Base-by-base conservation (phyloP, 1,140 invertebrate species). In the Zaprionus inermis region DNA sequence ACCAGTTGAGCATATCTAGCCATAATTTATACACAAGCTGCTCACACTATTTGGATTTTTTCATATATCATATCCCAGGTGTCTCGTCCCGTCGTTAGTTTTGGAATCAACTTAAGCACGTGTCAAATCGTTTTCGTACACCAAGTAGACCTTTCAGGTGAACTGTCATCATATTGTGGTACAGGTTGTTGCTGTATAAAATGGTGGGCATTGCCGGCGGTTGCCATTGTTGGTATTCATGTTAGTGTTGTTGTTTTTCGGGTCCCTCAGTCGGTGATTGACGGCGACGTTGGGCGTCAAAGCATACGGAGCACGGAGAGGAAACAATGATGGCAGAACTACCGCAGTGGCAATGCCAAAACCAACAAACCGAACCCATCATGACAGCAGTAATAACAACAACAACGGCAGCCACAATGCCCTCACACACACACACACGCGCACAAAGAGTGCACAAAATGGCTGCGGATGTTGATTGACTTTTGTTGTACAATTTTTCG, bases 401-500 rank as follows among this genome's bases (percentile, higher is more conserved):
- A 76, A 59, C 57, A 58, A 66, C 44, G 72, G 49, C 44, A 59
- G 38, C 49, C 61, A 68, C 28, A 63, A 67, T 30, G 38, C n/a
- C 46, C 66, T 18, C 20, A 28, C 28, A 58, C 20, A 28, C 28
- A 58, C 57, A 71, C 20, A 59, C 20, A 18, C 28, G 54, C 57
- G 68, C 20, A 59, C 60, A 67, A 61, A 74, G 69, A 68, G 51
- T 67, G 49, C 61, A 64, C 52, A 56, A 75, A 71, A 59, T 65
- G 68, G 51, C 68, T 28, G 54, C 83, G 83, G 83, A 88, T 78
- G 83, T 83, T 88, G 84, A 89, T 89, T 88, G 84, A 86, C 83
- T 86, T 76, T 78, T 79, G 66, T 64, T 81, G 44, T 49, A 66
- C 78, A 79, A 58, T 68, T 71, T 79, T 65, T 57, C 32, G 67